These are phyloP conservation scores for Drosophila micromelanica DNA, from an alignment of 1,140 invertebrate genomes.

Conservation along the genomic window DNA sequence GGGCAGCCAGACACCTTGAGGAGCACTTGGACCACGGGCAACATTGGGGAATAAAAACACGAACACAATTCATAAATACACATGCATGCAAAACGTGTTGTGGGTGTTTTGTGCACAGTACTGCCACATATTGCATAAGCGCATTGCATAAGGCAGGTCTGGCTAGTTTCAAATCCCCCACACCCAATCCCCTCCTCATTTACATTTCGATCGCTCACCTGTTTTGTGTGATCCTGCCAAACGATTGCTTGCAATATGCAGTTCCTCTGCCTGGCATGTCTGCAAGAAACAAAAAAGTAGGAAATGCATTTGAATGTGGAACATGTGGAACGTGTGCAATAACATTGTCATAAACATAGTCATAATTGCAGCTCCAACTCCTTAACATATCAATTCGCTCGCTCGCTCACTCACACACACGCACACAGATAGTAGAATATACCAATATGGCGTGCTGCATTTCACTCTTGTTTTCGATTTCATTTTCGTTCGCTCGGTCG, in stretches of 20 bases:
- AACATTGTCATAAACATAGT: conserved; percentile 27
- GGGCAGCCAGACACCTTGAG: conserved; percentile 19
- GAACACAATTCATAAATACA: background rate
- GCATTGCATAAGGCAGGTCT: conserved; percentile 1
- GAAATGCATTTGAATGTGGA: conserved; percentile 32
- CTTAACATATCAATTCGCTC: background rate
- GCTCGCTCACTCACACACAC: background rate
- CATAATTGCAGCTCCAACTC: conserved; percentile 13
- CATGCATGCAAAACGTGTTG: background rate
- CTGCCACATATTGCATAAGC: conserved; percentile 27
- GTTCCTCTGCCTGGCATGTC: conserved; percentile 72
- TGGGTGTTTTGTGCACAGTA: conserved; percentile 14
- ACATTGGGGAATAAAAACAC: background rate
- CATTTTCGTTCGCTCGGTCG: conserved; percentile 54
- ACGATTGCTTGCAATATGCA: conserved; percentile 54
- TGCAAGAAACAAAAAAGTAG: conserved; percentile 35
- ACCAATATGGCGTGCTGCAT: conserved; percentile 56
- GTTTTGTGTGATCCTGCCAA: conserved; percentile 69
- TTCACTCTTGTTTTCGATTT: conserved; percentile 81
- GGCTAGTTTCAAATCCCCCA: background rate
- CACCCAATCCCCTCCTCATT: too few species aligned
- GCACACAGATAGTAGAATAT: conserved; percentile 14
- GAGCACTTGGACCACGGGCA: conserved; percentile 17
- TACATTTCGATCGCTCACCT: conserved; percentile 53
- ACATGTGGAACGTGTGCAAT: conserved; percentile 20